phyloP scores from a whole-genome alignment of 2,797 vertebrate genomes.

The Pangasius sanitwongsei region DNA sequence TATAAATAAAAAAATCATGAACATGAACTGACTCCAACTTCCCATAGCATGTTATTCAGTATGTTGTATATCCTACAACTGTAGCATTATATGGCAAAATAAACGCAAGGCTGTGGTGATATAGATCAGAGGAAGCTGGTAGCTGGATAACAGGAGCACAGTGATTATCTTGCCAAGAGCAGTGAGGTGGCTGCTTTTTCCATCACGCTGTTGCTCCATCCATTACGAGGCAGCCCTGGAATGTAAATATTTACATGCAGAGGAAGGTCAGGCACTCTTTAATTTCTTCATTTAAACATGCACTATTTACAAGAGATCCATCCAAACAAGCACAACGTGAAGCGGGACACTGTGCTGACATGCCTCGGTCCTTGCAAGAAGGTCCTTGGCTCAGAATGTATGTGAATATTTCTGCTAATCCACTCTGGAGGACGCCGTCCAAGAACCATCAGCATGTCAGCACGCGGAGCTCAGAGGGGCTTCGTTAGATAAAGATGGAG shows the following conservation, averaged over 20 bases:
- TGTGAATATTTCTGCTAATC: conserved; percentile 39
- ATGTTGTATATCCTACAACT: background rate
- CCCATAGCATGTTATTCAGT: background rate
- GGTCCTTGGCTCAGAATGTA: background rate
- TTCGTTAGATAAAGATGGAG: conserved; percentile 11
- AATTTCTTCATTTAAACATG: conserved; percentile 66
- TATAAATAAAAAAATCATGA: background rate
- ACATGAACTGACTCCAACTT: background rate
- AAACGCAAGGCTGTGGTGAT: background rate
- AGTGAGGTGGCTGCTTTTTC: conserved; percentile 60
- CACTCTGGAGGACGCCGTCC: conserved; percentile 36
- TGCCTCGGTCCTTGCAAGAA: background rate
- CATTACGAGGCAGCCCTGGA: conserved; percentile 63
- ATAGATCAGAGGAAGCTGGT: conserved; percentile 6
- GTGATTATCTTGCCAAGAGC: conserved; percentile 50
- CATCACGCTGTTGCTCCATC: conserved; percentile 55
- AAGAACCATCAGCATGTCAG: conserved; percentile 29
- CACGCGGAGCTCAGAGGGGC: conserved; percentile 8
- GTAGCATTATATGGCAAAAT: background rate
- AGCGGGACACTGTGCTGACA: conserved; percentile 38
- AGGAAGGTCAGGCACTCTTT: conserved; percentile 64
- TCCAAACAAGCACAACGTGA: conserved; percentile 63
- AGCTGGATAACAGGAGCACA: conserved; percentile 30
- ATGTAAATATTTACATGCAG: conserved; percentile 77
- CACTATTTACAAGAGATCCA: conserved; percentile 64